Conservation (phyloP, 2,797 vertebrate genomes). For the Masticophis lateralis region DNA sequence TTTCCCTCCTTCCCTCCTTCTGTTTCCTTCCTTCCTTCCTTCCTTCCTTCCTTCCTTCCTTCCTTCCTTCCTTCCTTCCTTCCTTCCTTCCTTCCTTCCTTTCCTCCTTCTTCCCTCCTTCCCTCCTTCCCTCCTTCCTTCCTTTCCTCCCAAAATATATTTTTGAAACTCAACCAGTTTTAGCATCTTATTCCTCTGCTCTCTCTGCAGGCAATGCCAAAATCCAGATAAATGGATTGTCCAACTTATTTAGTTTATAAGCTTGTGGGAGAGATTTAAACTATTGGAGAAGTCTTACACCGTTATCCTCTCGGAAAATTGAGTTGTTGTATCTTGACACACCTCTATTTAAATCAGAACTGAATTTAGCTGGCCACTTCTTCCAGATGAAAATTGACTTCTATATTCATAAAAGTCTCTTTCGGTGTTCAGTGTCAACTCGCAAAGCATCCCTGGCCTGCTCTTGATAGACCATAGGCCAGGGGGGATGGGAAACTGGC, state of each 20-base stretch:
- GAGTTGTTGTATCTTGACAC: background rate
- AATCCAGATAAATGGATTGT: background rate
- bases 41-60: too few species aligned
- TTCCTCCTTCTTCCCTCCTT: too few species aligned
- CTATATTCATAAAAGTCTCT: background rate
- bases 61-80: too few species aligned
- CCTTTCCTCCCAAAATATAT: conserved; percentile 71
- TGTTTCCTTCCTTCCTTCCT: too few species aligned
- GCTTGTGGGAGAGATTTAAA: background rate
- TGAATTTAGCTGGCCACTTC: background rate
- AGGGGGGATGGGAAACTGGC: too few species aligned
- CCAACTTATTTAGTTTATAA: background rate
- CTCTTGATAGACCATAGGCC: too few species aligned
- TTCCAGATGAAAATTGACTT: background rate
- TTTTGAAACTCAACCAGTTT: background rate
- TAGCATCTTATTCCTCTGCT: background rate
- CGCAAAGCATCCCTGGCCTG: too few species aligned
- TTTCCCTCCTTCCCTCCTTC: too few species aligned
- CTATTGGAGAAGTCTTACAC: background rate
- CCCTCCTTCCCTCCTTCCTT: background rate
- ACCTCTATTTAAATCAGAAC: background rate
- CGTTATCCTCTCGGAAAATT: background rate
- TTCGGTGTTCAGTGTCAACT: background rate
- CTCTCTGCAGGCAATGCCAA: background rate
- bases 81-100: too few species aligned